Base-by-base conservation (phyloP, 2,888 invertebrate species). In the Dasypogon diadema region DNA sequence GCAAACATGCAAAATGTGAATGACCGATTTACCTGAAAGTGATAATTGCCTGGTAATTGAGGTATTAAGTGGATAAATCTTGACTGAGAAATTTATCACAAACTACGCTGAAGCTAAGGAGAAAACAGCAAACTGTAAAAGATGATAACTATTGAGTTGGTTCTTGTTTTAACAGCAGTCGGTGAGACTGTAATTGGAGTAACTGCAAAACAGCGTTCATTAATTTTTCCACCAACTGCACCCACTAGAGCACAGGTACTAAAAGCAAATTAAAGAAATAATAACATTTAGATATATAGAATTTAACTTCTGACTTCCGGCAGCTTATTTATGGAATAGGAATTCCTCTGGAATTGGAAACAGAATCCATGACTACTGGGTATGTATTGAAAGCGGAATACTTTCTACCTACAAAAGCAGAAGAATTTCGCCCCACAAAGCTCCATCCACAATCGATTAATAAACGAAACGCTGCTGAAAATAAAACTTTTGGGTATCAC, bases 291-390 rank as follows among this genome's bases (percentile, higher is more conserved):
- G 1, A 18, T 65, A 22, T 21, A 30, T n/a, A n/a, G 6, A 37
- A 37, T 37, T 63, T 18, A 8, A 18, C n/a, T n/a, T n/a, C n/a
- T n/a, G n/a, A n/a, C n/a, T n/a, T n/a, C n/a, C n/a, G n/a, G n/a
- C 14, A 85, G 85, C 83, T 83, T 70, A 85, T 85, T 79, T 81
- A 78, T 12, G 85, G 85, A 34, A 83, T 85, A 65, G 85, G 85
- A 76, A 81, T 85, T 76, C 85, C 85, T 0, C 78, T 85, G n/a
- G 82, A 83, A 74, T 55, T 77, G 18, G 74, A 77, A 51, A 48
- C 21, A 16, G 80, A 80, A 60, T 74, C 78, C 2, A 79, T 83
- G 51, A 78, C 80, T 4, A 79, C 79, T 0, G 81, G 81, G 0
- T 81, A 80, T 58, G 82, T 82, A n/a, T n/a, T 83, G 0, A 82